Base-by-base conservation (phyloP, 2,113 vertebrate species). In the Cynocephalus volans region DNA sequence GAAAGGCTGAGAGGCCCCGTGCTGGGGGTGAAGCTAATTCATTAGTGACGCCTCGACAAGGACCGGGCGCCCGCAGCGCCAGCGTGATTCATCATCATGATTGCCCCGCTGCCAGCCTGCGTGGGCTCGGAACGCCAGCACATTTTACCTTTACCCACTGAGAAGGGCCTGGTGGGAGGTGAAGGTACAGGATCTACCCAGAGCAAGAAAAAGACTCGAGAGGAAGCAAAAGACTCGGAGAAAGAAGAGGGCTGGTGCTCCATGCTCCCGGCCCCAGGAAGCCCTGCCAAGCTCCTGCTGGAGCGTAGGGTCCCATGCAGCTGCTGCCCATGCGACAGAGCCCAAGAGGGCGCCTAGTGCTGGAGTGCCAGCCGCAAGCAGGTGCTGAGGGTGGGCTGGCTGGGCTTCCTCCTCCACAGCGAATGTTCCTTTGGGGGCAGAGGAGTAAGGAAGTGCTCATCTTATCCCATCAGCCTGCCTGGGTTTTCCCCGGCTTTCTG, bases 121-220 rank as follows among this genome's bases (percentile, higher is more conserved):
- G 97, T 98, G 95, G 98, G 98, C 98, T 93, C 11, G 0, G 56
- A 89, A 87, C 10, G 33, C 90, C 41, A 88, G 95, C 90, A 82
- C 96, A 95, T 96, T 96, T 84, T 95, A 97, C 97, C 97, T 97
- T 90, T 89, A 12, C 92, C 96, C 94, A 81, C 92, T 85, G 96
- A 92, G 96, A 79, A 80, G 84, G 62, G 28, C 97, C 96, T 65
- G 81, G 97, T 93, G 95, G 98, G 98, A 96, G 96, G 96, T 3
- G 11, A 69, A 95, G 97, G 92, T 70, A 96, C 95, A 94, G 36
- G 50, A 56, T 69, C 81, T 96, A 54, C 92, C 0, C 0, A 67
- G 86, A 79, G 67, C 41, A 69, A 62, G 83, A 73, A 31, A 73
- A 91, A 75, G 85, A 54, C 88, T 36, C 0, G 0, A 67, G 86